These are phyloP conservation scores for Phoxinus phoxinus DNA, from an alignment of 2,113 vertebrate species.

Conservation along the genomic window DNA sequence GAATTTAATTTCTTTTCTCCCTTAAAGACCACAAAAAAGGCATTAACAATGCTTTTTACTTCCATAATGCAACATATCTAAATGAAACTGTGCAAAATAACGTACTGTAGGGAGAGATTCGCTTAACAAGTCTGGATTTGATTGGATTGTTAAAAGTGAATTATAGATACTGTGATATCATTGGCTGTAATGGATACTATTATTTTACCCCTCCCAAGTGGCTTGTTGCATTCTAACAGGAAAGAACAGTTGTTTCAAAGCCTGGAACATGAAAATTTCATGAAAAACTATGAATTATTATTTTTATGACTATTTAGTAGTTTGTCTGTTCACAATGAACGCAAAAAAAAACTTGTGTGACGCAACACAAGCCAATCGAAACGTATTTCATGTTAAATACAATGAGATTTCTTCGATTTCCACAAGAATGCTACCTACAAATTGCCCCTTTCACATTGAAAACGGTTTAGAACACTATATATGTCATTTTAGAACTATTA, in stretches of 20 bases:
- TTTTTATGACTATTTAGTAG: neutral
- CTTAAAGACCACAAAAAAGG: neutral
- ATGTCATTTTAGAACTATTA: neutral
- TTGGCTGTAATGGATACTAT: neutral
- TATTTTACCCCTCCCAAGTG: neutral
- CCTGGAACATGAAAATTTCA: too few relatives aligned
- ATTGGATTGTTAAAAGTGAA: neutral
- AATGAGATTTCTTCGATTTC: neutral
- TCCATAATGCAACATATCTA: neutral
- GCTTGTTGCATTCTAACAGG: neutral
- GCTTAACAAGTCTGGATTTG: neutral
- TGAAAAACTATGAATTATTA: too few relatives aligned
- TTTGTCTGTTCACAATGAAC: neutral
- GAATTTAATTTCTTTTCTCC: neutral
- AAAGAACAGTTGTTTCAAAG: neutral
- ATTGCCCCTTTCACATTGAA: too few relatives aligned
- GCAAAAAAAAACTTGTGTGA: neutral
- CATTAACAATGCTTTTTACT: neutral
- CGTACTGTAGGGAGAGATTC: neutral
- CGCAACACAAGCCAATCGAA: neutral
- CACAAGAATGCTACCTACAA: too few relatives aligned
- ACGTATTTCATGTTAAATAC: neutral
- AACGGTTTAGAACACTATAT: too few relatives aligned
- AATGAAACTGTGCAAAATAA: neutral
- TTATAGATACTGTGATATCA: neutral